These are phyloP conservation scores for Drosophila sp. DNA, from an alignment of 1,140 invertebrate species.

Conservation along the genomic window DNA sequence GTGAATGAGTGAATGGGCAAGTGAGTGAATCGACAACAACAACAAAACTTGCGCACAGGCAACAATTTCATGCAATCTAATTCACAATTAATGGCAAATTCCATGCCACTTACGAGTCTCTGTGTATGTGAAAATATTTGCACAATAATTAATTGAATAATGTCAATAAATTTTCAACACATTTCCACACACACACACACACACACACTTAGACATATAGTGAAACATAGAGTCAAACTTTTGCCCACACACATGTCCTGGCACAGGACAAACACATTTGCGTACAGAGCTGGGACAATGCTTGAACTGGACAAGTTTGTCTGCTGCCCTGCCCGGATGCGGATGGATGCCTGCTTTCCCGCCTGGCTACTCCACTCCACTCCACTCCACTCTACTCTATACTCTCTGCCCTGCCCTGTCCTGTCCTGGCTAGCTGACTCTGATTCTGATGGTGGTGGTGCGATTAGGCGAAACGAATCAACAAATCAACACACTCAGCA, in stretches of 20 bases:
- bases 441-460: conserved; percentile 68
- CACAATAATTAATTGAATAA: conserved; percentile 83
- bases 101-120: conserved; percentile 69
- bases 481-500: conserved; percentile 83
- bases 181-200: conserved; percentile 57
- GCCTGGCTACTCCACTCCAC: conserved; percentile 34
- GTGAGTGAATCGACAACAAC: conserved; percentile 37
- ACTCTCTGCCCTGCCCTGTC: conserved; percentile 20
- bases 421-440: conserved; percentile 32
- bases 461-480: conserved; percentile 83
- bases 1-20: conserved; percentile 34
- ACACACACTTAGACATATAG: conserved; percentile 24
- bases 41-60: conserved; percentile 55
- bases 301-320: conserved; percentile 76
- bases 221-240: conserved; percentile 59
- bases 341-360: conserved; percentile 16
- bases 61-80: conserved; percentile 78
- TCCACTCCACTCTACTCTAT: background rate
- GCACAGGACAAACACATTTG: conserved; percentile 79
- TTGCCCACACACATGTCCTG: conserved; percentile 46
- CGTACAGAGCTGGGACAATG: conserved; percentile 71
- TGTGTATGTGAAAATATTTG: conserved; percentile 73
- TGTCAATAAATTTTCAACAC: conserved; percentile 83
- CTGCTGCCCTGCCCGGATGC: conserved; percentile 33
- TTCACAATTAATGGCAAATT: conserved; percentile 81